Evolutionary conservation across 2,113 vertebrate species (phyloP), one percentile per base, ranked within the genome.

Genomic region (Osmerus eperlanus): DNA sequence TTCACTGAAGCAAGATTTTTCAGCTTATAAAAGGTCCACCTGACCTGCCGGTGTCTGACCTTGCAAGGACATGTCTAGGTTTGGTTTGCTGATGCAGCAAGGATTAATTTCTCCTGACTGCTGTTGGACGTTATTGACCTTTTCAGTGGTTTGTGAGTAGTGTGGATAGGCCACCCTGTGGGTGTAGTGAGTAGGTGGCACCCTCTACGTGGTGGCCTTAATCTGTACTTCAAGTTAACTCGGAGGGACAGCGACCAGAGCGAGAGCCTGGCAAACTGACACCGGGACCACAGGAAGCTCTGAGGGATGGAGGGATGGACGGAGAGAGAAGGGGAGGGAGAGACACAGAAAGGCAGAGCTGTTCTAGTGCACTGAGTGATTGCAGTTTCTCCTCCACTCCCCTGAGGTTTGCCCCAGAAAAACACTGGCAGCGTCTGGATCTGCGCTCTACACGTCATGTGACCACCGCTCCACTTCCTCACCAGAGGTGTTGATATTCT

Each of bases 331-430:
- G n/a, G 29, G 15, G 32, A 29, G 23, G 53, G 59, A 63, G 47
- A 71, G 21, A 53, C 15, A 29, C 21, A 51, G 19, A 73, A 70
- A 76, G 25, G 55, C 51, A 64, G 25, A 61, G 47, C 65, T 67
- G 74, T 76, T 79, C 72, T 67, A 7, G 21, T 63, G 15, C 55
- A 5, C 62, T 41, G 21, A 82, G 75, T 74, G 69, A 73, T 59
- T 78, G 69, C 69, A 71, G 65, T 13, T 67, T 67, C 25, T 36
- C 29, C 19, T 64, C 73, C 18, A 66, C 61, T 77, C 78, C 82
- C 77, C 16, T 0, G 75, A 77, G 85, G 64, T 83, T 84, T 72
- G 78, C 76, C 86, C 86, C 82, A 88, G 84, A 89, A 87, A 88
- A 89, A 85, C 82, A 85, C 61, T 55, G 81, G 16, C 68, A 0